Percentiles rank a stretch among this genome's conserved stretches.
These are phyloP conservation scores for Drosophila bifasciata DNA, from an alignment of 1,140 invertebrate species.

Conservation along the genomic window DNA sequence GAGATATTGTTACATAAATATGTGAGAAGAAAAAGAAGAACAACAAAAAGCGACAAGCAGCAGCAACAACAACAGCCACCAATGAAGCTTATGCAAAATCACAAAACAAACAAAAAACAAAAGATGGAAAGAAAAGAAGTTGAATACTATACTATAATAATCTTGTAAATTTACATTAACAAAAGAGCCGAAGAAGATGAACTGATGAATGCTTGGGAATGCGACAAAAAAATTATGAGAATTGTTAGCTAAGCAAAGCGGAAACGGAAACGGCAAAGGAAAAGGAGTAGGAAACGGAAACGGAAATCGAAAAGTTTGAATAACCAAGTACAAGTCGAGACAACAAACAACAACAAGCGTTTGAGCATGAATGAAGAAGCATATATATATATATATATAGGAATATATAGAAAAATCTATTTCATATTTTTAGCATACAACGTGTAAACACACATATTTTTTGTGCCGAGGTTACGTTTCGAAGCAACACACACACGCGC, in stretches of 20 bases:
- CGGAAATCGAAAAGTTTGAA: slow-evolving; percentile 46
- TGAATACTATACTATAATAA: slow-evolving; percentile 53
- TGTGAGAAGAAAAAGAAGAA: no score
- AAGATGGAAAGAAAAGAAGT: slow-evolving; percentile 18
- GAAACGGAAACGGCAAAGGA: no score
- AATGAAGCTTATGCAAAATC: slow-evolving; percentile 66
- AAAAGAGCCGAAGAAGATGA: slow-evolving; percentile 35
- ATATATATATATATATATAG: slow-evolving; percentile 45
- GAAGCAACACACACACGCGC: slow-evolving; percentile 80
- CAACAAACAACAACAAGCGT: slow-evolving; percentile 11
- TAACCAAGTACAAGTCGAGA: background rate
- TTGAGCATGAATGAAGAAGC: slow-evolving; percentile 9
- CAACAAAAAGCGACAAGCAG: slow-evolving; percentile 32
- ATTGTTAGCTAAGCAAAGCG: slow-evolving; percentile 33
- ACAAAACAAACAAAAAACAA: slow-evolving; percentile 15
- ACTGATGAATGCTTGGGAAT: no score
- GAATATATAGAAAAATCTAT: slow-evolving; percentile 52
- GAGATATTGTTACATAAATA: slow-evolving; percentile 48
- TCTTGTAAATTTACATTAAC: slow-evolving; percentile 69
- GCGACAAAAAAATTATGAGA: slow-evolving; percentile 35
- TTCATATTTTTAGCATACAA: slow-evolving; percentile 77
- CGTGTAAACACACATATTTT: slow-evolving; percentile 70
- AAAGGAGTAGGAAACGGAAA: slow-evolving; percentile 39
- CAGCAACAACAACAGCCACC: slow-evolving; percentile 50
- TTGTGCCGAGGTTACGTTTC: slow-evolving; percentile 78